These are phyloP conservation scores for Hyperoplus lanceolatus DNA, from an alignment of 2,797 vertebrate species.

Conservation along the genomic window DNA sequence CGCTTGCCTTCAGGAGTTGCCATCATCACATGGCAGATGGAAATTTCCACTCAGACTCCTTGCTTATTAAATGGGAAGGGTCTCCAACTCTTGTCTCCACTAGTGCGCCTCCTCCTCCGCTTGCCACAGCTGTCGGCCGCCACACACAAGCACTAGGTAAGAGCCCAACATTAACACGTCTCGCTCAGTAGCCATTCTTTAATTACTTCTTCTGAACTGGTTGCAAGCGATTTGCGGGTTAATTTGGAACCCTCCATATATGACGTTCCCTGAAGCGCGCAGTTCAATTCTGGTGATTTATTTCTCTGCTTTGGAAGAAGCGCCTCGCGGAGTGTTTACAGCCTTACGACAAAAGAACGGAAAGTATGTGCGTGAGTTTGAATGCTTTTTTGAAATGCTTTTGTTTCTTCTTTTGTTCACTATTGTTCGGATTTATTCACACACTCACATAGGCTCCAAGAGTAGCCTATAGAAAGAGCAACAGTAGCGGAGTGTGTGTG, in stretches of 20 bases:
- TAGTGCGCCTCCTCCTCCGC: slow-evolving; percentile 67
- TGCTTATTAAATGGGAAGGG: slow-evolving; percentile 85
- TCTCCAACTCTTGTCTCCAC: slow-evolving; percentile 63
- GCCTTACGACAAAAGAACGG: neutral
- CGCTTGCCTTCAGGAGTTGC: slow-evolving; percentile 68
- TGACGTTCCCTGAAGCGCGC: slow-evolving; percentile 17
- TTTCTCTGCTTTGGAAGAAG: neutral
- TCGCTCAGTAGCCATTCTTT: neutral
- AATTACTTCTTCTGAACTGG: neutral
- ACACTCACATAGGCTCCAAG: too few species aligned
- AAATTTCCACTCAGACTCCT: slow-evolving; percentile 87
- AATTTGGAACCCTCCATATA: slow-evolving; percentile 23
- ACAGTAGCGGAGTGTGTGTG: slow-evolving; percentile 11
- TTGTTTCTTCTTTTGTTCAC: neutral
- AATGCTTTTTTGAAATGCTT: too few species aligned
- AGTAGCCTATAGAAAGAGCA: neutral
- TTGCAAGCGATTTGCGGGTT: slow-evolving; percentile 18
- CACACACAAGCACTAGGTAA: slow-evolving; percentile 67
- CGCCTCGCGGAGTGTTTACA: too few species aligned
- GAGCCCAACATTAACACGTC: slow-evolving; percentile 4
- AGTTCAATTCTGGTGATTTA: slow-evolving; percentile 22
- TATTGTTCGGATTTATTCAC: neutral
- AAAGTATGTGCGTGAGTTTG: neutral
- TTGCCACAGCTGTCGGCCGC: slow-evolving; percentile 58
- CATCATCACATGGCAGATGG: slow-evolving; percentile 87